Evolutionary conservation across 2,888 invertebrate species (phyloP), one percentile per base, ranked within the genome.

Genomic region (Macropis europaea): DNA sequence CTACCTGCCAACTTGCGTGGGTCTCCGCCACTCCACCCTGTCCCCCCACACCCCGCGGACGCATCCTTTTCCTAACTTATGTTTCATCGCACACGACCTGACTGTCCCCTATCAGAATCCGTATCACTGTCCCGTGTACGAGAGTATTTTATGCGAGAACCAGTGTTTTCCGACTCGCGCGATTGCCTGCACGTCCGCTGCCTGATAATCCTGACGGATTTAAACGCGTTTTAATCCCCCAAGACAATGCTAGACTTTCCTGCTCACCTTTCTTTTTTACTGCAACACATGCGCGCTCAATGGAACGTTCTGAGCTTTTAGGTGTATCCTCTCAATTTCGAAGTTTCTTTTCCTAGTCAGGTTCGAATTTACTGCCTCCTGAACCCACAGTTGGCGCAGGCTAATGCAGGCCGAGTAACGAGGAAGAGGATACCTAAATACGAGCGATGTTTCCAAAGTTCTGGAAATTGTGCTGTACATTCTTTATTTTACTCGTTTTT

Each of bases 91-190:
- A 54, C 48, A 64, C 45, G 66, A 54, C 43, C 50, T 56, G 53
- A 45, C 70, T 74, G 77, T 73, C 67, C 52, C 71, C 73, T 71
- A 74, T 73, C 68, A 11, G 69, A 47, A 60, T 73, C 43, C 72
- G 75, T 73, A 74, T 75, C 73, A 60, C 50, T 42, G 53, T n/a
- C n/a, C n/a, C 42, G 45, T 63, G 13, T 56, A 34, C 69, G 28
- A 57, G 68, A 67, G 61, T 77, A 64, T 73, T 80, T 62, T 72
- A 72, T 72, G 64, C 50, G 57, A 56, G 63, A 59, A 48, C 54
- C 28, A 28, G 32, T 38, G 59, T 42, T 68, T 40, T 43, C 60
- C 50, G 6, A 22, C 45, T 53, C 3, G 24, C 3, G 24, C 11
- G 42, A 56, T 56, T 7, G 36, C 11, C 22, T n/a, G 30, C 47